Evolutionary conservation across 1,140 invertebrate species (phyloP).

Genomic region (Meteorus sp.): DNA sequence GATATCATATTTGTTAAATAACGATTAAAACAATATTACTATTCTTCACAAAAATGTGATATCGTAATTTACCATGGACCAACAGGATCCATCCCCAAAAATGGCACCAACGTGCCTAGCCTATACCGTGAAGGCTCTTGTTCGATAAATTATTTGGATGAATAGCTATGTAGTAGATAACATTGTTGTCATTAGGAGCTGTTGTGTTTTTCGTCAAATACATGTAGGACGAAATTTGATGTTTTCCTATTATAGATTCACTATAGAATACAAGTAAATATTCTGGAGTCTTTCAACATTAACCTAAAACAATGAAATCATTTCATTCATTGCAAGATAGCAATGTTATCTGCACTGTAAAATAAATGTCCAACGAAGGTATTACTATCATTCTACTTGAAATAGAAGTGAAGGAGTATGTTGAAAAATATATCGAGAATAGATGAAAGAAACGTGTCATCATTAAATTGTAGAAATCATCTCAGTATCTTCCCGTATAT

Average conservation of each 20-base stretch:
- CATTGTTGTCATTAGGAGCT: slow-evolving; percentile 33
- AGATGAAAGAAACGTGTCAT: too few species aligned
- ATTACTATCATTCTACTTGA: too few species aligned
- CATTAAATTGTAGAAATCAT: too few species aligned
- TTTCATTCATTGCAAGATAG: too few species aligned
- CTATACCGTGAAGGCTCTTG: slow-evolving; percentile 33
- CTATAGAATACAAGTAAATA: background rate
- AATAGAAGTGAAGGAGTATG: too few species aligned
- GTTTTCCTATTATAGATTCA: background rate
- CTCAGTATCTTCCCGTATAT: too few species aligned
- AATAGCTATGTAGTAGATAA: slow-evolving; percentile 34
- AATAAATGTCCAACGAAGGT: background rate
- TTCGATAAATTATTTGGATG: slow-evolving; percentile 22
- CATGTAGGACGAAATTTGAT: slow-evolving; percentile 15
- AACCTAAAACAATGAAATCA: too few species aligned
- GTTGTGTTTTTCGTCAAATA: slow-evolving; percentile 12
- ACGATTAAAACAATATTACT: slow-evolving; percentile 38
- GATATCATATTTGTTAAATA: slow-evolving; percentile 14
- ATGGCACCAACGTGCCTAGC: slow-evolving; percentile 48
- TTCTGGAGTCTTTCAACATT: background rate
- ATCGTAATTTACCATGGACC: slow-evolving; percentile 67
- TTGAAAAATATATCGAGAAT: too few species aligned
- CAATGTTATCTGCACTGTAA: too few species aligned
- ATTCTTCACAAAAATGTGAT: background rate
- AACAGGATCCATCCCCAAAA: slow-evolving; percentile 71